A percentile compares a stretch with the other conserved stretches of the same genome.
These are phyloP conservation scores for Sinocyclocheilus anophthalmus DNA, from an alignment of 2,113 vertebrate species.

Conservation along the genomic window DNA sequence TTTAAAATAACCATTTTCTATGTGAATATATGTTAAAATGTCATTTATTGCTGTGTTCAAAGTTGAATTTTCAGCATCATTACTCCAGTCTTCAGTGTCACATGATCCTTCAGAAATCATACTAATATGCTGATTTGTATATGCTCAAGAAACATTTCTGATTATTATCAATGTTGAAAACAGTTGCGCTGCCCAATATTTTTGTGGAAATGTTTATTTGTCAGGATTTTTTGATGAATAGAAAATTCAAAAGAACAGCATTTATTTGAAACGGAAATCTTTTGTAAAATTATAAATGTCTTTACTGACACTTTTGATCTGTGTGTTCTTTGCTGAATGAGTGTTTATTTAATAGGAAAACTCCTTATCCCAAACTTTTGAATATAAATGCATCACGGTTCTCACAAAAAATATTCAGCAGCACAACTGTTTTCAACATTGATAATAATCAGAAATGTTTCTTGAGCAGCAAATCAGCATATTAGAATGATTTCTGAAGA, in stretches of 20 bases:
- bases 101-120: no score
- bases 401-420: background rate
- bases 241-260: background rate
- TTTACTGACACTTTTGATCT: background rate
- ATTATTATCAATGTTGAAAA: background rate
- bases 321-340: no score
- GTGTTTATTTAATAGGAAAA: no score
- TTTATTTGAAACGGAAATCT: background rate
- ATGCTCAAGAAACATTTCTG: no score
- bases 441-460: no score
- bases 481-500: background rate
- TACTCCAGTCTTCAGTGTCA: background rate
- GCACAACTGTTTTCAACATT: no score
- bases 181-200: background rate
- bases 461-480: no score
- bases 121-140: no score
- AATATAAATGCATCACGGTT: no score
- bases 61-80: background rate
- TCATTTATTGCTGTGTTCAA: background rate
- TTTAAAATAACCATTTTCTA: background rate
- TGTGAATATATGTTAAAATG: background rate
- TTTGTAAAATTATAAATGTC: background rate
- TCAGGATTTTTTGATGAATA: background rate
- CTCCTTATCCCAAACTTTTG: no score
- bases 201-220: background rate